Evolutionary conservation across 2,113 vertebrate genomes (phyloP), one percentile per base, ranked within the genome.

Genomic region (Sapayoa aenigma): DNA sequence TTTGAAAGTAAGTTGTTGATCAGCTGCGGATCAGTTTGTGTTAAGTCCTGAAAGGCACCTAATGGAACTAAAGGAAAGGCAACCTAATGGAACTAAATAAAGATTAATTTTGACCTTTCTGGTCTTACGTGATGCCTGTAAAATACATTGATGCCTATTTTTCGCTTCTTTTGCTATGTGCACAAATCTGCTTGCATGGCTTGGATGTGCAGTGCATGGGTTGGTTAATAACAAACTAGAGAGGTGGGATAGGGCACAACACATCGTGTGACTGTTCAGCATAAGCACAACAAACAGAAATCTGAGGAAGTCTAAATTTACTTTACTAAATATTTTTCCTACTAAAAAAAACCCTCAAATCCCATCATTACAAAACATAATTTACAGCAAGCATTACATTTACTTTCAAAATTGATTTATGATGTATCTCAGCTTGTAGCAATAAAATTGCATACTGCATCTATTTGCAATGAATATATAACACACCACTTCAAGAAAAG

Each of bases 191-290:
- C 25, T 46, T 58, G 17, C 24, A 15, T 9, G 20, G 28, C 33
- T 59, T 23, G 15, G 25, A 50, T 30, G 16, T 18, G 46, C 2
- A 15, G 18, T 23, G 10, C 44, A 65, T 11, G 28, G 6, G 16
- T 1, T 88, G 22, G 30, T 63, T 67, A 39, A 4, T 9, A 49
- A 67, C 5, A 53, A 24, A 62, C 31, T 5, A 28, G 14, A 47
- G 21, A 17, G 16, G 20, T 35, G 20, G 11, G 13, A 52, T 4
- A 5, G 21, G 9, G 31, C 17, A 58, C 44, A 69, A 44, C 16
- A 56, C 10, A 7, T 8, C 16, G 1, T 11, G 9, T 24, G 25
- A 52, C 33, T 53, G 6, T 1, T 3, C 3, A 46, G 4, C 4
- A 4, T 59, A 41, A 69, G 19, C 28, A 77, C 25, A 60, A 56